phyloP scores from a whole-genome alignment of 2,888 invertebrate species.

The Formica aserva region DNA sequence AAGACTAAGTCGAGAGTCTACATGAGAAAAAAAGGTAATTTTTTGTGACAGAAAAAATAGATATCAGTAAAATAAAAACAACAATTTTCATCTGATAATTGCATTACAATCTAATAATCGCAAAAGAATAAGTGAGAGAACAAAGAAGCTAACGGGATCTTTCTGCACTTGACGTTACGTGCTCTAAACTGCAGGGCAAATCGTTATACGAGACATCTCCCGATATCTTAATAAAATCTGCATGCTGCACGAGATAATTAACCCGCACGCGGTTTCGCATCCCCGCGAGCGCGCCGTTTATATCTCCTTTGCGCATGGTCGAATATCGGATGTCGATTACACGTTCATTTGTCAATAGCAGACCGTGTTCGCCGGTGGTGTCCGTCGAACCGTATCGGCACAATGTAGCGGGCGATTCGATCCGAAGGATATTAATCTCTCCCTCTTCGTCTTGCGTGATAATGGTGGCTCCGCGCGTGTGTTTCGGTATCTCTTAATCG shows the following conservation, averaged over 20 bases:
- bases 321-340: constrained; percentile 56
- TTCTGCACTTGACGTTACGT: neutral
- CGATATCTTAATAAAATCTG: constrained; percentile 55
- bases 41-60: neutral
- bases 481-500: constrained; percentile 57
- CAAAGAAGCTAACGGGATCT: neutral
- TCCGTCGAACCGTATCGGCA: constrained; percentile 53
- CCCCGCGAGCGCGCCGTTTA: constrained; percentile 39
- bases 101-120: neutral
- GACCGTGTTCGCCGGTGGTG: constrained; percentile 43
- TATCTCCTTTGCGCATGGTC: constrained; percentile 43
- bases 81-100: neutral
- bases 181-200: neutral
- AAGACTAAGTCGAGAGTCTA: neutral
- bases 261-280: constrained; percentile 45
- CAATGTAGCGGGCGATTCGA: constrained; percentile 49
- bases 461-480: constrained; percentile 21
- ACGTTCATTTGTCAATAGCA: constrained; percentile 57
- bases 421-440: constrained; percentile 53
- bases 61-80: neutral
- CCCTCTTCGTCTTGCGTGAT: constrained; percentile 43
- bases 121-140: neutral
- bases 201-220: neutral
- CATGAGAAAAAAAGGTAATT: neutral
- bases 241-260: constrained; percentile 38